Evolutionary conservation across 2,888 invertebrate species (phyloP).

Genomic region (Drosophila mettleri): DNA sequence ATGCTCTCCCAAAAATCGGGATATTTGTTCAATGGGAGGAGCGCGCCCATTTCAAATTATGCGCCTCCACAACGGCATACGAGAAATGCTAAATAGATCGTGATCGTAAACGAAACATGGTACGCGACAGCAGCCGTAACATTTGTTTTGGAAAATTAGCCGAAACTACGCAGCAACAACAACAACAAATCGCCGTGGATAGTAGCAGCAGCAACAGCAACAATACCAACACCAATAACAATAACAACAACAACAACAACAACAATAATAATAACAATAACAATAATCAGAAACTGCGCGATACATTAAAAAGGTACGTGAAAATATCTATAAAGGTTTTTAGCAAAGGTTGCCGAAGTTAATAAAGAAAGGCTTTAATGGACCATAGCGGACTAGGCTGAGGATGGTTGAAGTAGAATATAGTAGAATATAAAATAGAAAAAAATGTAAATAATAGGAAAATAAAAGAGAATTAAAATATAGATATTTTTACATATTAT

Average conservation of each 20-base stretch:
- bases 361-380: no score
- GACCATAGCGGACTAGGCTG: not conserved
- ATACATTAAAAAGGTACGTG: slow-evolving; percentile 76
- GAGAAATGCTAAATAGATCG: slow-evolving; percentile 87
- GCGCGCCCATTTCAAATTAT: slow-evolving; percentile 84
- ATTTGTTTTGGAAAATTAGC: slow-evolving; percentile 99
- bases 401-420: not conserved
- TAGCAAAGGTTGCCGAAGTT: slow-evolving; percentile 25
- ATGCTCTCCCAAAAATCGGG: slow-evolving; percentile 30
- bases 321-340: not conserved
- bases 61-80: slow-evolving; percentile 89
- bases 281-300: slow-evolving; percentile 46
- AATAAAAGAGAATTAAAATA: not conserved
- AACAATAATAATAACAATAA: slow-evolving; percentile 36
- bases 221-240: slow-evolving; percentile 85
- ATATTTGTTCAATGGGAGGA: slow-evolving; percentile 78
- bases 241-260: slow-evolving; percentile 40
- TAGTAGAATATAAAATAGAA: not conserved
- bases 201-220: slow-evolving; percentile 89
- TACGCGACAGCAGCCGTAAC: slow-evolving; percentile 99
- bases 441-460: not conserved
- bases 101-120: slow-evolving; percentile 91
- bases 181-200: slow-evolving; percentile 73
- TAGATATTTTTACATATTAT: not conserved
- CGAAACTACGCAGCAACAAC: slow-evolving; percentile 92